phyloP scores from a whole-genome alignment of 1,140 invertebrate genomes.

The Pachypsylla venusta region DNA sequence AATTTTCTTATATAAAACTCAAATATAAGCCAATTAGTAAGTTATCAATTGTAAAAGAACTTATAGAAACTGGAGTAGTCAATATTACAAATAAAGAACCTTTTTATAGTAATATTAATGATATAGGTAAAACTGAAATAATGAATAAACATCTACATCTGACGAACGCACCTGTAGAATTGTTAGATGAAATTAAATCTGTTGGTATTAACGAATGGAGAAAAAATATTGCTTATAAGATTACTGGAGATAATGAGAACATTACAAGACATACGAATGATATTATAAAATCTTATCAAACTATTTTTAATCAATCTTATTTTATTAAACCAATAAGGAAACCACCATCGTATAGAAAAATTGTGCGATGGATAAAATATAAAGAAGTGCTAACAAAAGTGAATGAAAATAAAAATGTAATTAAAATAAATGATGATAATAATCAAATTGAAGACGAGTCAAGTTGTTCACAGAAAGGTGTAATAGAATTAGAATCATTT shows the following conservation, averaged over 20 bases:
- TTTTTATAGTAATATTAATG: not conserved
- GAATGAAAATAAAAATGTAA: too few relatives aligned
- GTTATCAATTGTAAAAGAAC: not conserved
- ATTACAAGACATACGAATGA: not conserved
- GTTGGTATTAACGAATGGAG: not conserved
- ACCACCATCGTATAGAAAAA: not conserved
- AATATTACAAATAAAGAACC: not conserved
- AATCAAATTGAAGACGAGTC: not conserved
- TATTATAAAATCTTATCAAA: not conserved
- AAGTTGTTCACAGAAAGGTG: not conserved
- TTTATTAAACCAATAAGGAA: not conserved
- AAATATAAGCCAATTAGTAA: constrained; percentile 1
- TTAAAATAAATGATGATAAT: too few relatives aligned
- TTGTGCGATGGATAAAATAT: not conserved
- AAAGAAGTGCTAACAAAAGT: not conserved
- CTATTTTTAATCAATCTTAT: not conserved
- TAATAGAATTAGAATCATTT: not conserved
- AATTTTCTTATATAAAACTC: not conserved
- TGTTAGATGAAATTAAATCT: not conserved
- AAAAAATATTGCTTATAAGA: not conserved
- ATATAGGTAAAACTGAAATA: not conserved
- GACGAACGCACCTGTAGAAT: not conserved
- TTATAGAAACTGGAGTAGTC: not conserved
- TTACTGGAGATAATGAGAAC: not conserved
- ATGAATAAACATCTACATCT: not conserved